A percentile compares a stretch with the other conserved stretches of the same genome.
These are phyloP conservation scores for Chaenocephalus aceratus DNA, from an alignment of 2,113 vertebrate species.

Conservation along the genomic window DNA sequence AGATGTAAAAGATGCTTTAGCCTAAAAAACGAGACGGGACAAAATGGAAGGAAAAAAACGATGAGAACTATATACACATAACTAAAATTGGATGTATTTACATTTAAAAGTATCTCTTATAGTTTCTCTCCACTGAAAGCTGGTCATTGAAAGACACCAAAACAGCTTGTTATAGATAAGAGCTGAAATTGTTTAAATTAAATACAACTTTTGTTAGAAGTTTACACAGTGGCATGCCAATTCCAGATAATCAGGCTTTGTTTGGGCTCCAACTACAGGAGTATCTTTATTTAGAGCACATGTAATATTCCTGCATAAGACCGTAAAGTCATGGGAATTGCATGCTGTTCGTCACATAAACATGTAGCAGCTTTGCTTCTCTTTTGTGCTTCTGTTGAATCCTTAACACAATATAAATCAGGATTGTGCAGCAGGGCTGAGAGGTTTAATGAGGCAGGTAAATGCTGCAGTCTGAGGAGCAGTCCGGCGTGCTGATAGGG, in stretches of 20 bases:
- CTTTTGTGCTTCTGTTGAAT: neutral
- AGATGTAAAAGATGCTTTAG: slow-evolving; percentile 1
- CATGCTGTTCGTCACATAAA: neutral
- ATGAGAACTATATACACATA: neutral
- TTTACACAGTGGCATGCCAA: neutral
- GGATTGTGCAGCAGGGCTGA: neutral
- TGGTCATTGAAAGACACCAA: neutral
- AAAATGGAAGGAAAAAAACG: neutral
- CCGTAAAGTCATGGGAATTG: no score
- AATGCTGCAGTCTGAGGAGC: neutral
- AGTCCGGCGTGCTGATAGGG: slow-evolving; percentile 35
- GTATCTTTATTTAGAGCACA: neutral
- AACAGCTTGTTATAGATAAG: slow-evolving; percentile 20
- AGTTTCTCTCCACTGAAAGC: slow-evolving; percentile 4
- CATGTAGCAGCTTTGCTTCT: neutral
- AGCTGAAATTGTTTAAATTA: neutral
- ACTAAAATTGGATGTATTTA: neutral
- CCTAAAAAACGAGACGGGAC: neutral
- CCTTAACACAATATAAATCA: neutral
- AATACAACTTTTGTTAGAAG: neutral
- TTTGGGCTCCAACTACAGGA: neutral
- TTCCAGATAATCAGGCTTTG: neutral
- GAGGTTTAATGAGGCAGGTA: neutral
- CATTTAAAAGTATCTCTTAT: neutral
- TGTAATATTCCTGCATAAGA: neutral